A percentile compares a stretch with the other conserved stretches of the same genome.
Evolutionary conservation across 2,797 vertebrate species (phyloP).

Genomic region (Gymnocypris eckloni): DNA sequence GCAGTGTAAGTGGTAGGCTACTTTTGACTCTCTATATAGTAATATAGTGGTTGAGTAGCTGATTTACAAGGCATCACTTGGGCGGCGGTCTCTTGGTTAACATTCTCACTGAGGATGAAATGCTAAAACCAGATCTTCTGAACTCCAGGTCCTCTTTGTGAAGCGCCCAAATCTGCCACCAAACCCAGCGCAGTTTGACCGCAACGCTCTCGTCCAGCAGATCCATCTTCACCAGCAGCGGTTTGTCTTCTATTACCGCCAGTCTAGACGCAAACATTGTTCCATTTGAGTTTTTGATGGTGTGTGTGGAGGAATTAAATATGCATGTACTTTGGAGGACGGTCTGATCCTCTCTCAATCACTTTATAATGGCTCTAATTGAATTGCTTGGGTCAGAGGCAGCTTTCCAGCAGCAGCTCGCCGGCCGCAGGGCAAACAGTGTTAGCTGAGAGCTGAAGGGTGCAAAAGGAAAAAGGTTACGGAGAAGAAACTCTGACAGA

Average conservation of each 20-base stretch:
- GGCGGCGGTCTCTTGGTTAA: not conserved
- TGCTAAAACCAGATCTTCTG: not conserved
- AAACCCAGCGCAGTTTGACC: slow-evolving; percentile 1
- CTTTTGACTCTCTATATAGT: too few relatives aligned
- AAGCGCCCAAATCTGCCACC: not conserved
- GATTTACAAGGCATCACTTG: not conserved
- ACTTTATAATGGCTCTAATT: slow-evolving; percentile 54
- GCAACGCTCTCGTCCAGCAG: not conserved
- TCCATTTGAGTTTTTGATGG: slow-evolving; percentile 52
- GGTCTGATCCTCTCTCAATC: slow-evolving; percentile 53
- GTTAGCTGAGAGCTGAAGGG: slow-evolving; percentile 37
- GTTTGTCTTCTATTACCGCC: slow-evolving; percentile 35
- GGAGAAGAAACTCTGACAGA: slow-evolving; percentile 42
- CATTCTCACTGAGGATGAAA: not conserved
- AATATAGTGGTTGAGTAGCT: not conserved
- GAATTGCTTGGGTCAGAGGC: slow-evolving; percentile 56
- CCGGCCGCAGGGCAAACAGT: slow-evolving; percentile 54
- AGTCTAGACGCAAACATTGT: slow-evolving; percentile 51
- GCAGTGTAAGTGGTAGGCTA: too few relatives aligned
- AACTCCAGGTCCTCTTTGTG: too few relatives aligned
- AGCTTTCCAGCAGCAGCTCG: slow-evolving; percentile 39
- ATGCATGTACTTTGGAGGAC: slow-evolving; percentile 60
- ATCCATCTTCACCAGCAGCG: not conserved
- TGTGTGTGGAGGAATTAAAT: slow-evolving; percentile 55
- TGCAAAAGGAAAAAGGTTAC: slow-evolving; percentile 47